phyloP scores from a whole-genome alignment of 2,113 vertebrate species.

The Nesoenas mayeri region DNA sequence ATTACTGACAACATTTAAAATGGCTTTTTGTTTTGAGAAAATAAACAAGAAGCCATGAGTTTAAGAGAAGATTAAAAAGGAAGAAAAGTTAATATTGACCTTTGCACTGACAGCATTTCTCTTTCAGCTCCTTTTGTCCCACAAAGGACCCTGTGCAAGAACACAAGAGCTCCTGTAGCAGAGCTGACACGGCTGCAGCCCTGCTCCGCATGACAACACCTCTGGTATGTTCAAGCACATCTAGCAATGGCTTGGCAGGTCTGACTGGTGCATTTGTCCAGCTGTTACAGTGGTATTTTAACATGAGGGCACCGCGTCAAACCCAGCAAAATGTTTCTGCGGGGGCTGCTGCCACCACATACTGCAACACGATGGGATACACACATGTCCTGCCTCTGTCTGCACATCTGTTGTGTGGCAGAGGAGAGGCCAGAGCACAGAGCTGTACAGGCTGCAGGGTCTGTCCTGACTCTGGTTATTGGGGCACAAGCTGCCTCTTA shows the following conservation, averaged over 20 bases:
- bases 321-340: background rate
- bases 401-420: background rate
- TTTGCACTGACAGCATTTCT: background rate
- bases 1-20: background rate
- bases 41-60: background rate
- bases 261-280: rapidly evolving
- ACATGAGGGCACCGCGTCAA: background rate
- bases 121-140: background rate
- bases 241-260: background rate
- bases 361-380: background rate
- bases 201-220: background rate
- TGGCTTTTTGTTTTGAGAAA: background rate
- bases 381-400: background rate
- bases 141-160: background rate
- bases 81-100: background rate
- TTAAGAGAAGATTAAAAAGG: background rate
- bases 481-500: background rate
- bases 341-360: background rate
- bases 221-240: too few relatives aligned
- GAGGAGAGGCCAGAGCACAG: background rate
- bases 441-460: background rate
- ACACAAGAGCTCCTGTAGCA: background rate
- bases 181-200: background rate
- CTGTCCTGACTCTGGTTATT: background rate
- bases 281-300: background rate